Evolutionary conservation across 2,797 vertebrate genomes (phyloP), one percentile per base, ranked within the genome.

Genomic region (Crocodylus rhombifer): DNA sequence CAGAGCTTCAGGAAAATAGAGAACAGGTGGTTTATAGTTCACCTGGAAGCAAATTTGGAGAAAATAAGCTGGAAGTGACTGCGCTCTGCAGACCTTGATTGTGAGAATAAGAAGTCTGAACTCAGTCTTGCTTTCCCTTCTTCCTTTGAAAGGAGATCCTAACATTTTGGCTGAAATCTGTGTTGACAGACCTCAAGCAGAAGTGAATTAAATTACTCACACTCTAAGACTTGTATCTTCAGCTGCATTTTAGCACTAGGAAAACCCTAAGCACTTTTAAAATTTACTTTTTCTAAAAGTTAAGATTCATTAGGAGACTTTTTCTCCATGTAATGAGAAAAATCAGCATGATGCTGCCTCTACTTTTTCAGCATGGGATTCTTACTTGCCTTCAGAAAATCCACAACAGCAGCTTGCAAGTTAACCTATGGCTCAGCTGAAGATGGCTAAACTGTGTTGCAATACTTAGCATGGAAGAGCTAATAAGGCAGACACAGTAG

Each of bases 131-230:
- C 67, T 26, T 36, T 28, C 15, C 76, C 56, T 16, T 77, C 58
- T 95, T 17, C 33, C 58, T 74, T 63, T 73, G 74, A 93, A 87
- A 1, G 56, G 17, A 87, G 30, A 85, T 58, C 62, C 36, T 63
- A 58, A 67, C 36, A 75, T 79, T 92, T 90, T 79, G 60, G 18
- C 89, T 85, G 77, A 94, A 85, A 94, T 78, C 82, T 73, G 51
- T 7, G 73, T 80, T 88, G 94, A 81, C 93, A 94, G 80, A 67
- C 26, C 58, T 62, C 87, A 92, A 95, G 90, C 78, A 90, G 71
- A 64, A 1, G 5, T 82, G 77, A 62, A 85, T 79, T 87, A 69
- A 95, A 82, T 51, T 28, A 69, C 74, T 84, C 90, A 63, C 84
- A 82, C 88, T 51, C 25, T 67, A 77, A 90, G 57, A 92, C 28